These are phyloP conservation scores for Mus caroli DNA, from an alignment of 2,797 vertebrate species.

Conservation along the genomic window DNA sequence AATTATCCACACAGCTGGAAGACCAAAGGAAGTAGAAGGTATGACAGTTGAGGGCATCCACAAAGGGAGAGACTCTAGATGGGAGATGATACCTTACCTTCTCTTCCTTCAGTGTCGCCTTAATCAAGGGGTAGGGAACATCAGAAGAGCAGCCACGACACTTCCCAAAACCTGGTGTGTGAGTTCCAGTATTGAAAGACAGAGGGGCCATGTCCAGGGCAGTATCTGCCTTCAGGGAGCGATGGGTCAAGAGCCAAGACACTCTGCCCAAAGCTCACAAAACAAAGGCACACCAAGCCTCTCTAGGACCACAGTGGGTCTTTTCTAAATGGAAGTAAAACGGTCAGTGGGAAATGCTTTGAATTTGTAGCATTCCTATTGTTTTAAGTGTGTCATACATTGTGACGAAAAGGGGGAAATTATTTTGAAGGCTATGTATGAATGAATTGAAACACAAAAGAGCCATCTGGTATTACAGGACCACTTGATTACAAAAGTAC, in stretches of 20 bases:
- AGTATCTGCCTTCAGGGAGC: neutral
- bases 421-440: neutral
- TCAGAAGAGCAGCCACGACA: neutral
- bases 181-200: neutral
- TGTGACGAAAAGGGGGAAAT: slow-evolving; percentile 8
- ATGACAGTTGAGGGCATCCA: neutral
- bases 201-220: neutral
- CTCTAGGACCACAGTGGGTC: neutral
- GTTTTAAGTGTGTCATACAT: neutral
- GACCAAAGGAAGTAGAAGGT: neutral
- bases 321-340: slow-evolving; percentile 26
- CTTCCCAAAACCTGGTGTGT: neutral
- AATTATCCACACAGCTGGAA: neutral
- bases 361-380: neutral
- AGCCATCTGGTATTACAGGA: neutral
- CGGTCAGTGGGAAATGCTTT: slow-evolving; percentile 6
- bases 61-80: neutral
- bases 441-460: neutral
- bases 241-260: neutral
- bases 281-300: neutral
- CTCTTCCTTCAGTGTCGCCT: neutral
- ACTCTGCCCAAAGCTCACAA: neutral
- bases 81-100: neutral
- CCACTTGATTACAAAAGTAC: slow-evolving; percentile 11
- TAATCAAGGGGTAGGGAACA: neutral